These are phyloP conservation scores for Monochamus alternatus DNA, from an alignment of 2,888 invertebrate genomes.

Conservation along the genomic window DNA sequence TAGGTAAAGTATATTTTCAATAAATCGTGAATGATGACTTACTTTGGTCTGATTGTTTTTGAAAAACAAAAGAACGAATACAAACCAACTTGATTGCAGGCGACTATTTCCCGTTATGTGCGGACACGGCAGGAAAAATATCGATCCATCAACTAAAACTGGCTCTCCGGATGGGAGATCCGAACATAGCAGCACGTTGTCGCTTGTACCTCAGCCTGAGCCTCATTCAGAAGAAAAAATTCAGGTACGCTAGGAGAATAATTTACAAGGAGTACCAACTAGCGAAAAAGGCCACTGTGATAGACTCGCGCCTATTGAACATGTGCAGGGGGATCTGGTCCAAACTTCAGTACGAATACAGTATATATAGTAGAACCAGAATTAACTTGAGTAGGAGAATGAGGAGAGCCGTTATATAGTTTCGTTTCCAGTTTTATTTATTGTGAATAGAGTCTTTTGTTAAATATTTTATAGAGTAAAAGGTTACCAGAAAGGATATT, in stretches of 20 bases:
- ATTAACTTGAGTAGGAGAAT: neutral
- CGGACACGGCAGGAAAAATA: constrained; percentile 90
- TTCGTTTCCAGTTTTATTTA: neutral
- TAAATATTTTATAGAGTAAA: neutral
- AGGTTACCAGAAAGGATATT: too few relatives aligned
- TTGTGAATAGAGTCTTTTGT: neutral
- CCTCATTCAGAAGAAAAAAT: constrained; percentile 85
- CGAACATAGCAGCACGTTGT: constrained; percentile 86
- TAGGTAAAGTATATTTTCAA: constrained; percentile 66
- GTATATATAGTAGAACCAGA: neutral
- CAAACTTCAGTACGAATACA: constrained; percentile 79
- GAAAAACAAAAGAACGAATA: too few relatives aligned
- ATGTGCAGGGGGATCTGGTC: constrained; percentile 94
- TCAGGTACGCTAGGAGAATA: constrained; percentile 77
- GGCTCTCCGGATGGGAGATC: constrained; percentile 87
- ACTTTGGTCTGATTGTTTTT: too few relatives aligned
- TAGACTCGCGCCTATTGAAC: constrained; percentile 79
- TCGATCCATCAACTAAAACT: constrained; percentile 88
- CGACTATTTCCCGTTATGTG: constrained; percentile 87
- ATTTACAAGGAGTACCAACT: constrained; percentile 74
- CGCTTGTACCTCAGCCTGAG: constrained; percentile 90
- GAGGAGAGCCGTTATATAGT: constrained; percentile 12
- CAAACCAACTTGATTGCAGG: constrained; percentile 71
- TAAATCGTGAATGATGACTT: neutral
- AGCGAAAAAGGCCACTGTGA: constrained; percentile 64